Percentiles rank a stretch among this genome's conserved stretches.
phyloP scores from a whole-genome alignment of 2,797 vertebrate genomes.

The Knipowitschia caucasica region DNA sequence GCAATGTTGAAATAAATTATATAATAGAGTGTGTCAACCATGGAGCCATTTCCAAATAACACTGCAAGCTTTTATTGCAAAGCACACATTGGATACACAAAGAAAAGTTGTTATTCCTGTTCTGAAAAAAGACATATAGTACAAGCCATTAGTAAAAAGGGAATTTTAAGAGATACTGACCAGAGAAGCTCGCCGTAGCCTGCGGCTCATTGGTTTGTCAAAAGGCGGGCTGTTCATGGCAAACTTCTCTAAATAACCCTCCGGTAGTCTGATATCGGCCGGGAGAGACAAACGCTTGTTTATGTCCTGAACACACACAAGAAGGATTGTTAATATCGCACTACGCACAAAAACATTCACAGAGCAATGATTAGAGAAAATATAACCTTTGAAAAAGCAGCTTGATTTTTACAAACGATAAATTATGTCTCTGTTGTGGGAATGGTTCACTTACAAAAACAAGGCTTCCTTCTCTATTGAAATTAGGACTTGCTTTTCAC shows the following conservation, averaged over 20 bases:
- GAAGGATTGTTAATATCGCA: not conserved
- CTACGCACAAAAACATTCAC: too few relatives aligned
- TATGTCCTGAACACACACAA: slow-evolving; percentile 72
- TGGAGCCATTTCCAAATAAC: slow-evolving; percentile 23
- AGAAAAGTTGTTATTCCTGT: slow-evolving; percentile 8
- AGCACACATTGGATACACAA: slow-evolving; percentile 12
- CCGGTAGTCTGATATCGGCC: slow-evolving; percentile 79
- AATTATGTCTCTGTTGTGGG: not conserved
- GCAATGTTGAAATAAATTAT: slow-evolving; percentile 25
- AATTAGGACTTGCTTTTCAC: slow-evolving; percentile 38
- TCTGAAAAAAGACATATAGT: not conserved
- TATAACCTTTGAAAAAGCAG: too few relatives aligned
- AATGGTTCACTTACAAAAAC: slow-evolving; percentile 31
- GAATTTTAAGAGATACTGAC: slow-evolving; percentile 59
- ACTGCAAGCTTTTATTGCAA: slow-evolving; percentile 22
- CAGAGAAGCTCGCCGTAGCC: slow-evolving; percentile 76
- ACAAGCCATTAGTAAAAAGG: slow-evolving; percentile 4
- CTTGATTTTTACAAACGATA: too few relatives aligned
- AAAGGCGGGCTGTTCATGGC: slow-evolving; percentile 81
- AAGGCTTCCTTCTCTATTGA: slow-evolving; percentile 11
- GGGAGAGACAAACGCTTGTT: slow-evolving; percentile 83
- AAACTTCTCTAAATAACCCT: slow-evolving; percentile 82
- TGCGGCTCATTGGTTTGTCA: slow-evolving; percentile 81
- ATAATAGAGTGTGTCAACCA: slow-evolving; percentile 31
- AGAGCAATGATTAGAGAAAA: too few relatives aligned